Conservation (phyloP, 2,113 vertebrate genomes). For the Kryptolebias marmoratus region DNA sequence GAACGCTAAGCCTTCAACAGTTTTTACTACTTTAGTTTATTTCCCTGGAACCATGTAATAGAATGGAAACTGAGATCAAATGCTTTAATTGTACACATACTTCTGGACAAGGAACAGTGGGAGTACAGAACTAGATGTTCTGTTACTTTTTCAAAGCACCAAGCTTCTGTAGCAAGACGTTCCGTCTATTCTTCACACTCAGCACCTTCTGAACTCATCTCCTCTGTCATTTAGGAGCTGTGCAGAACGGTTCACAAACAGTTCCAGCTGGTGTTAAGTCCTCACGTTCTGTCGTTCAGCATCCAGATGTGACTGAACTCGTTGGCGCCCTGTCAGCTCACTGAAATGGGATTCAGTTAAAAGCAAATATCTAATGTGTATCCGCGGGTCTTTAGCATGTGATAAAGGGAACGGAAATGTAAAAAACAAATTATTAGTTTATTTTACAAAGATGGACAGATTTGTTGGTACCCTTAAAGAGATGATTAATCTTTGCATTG, state of each 20-base stretch:
- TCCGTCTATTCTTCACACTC: background rate
- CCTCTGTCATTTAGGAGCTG: background rate
- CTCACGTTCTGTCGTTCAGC: conserved; percentile 2
- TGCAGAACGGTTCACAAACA: background rate
- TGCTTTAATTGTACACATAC: conserved; percentile 30
- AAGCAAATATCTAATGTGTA: no score
- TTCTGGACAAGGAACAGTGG: background rate
- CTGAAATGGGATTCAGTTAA: no score
- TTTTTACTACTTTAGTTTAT: conserved; percentile 1
- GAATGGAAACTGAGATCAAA: conserved; percentile 16
- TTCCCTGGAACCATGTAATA: conserved; percentile 10
- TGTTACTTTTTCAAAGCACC: conserved; percentile 13
- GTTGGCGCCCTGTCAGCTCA: no score
- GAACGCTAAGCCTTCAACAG: no score
- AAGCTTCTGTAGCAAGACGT: conserved; percentile 2
- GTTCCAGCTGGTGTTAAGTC: conserved; percentile 14
- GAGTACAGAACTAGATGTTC: conserved; percentile 25
- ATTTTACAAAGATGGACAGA: no score
- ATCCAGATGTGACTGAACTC: no score
- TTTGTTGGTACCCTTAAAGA: no score
- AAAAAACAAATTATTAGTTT: no score
- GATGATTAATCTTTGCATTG: no score
- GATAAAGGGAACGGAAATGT: no score
- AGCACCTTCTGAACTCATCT: background rate
- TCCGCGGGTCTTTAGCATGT: no score